Evolutionary conservation across 2,888 invertebrate species (phyloP), one percentile per base, ranked within the genome.

Genomic region (Camponotus fellah): DNA sequence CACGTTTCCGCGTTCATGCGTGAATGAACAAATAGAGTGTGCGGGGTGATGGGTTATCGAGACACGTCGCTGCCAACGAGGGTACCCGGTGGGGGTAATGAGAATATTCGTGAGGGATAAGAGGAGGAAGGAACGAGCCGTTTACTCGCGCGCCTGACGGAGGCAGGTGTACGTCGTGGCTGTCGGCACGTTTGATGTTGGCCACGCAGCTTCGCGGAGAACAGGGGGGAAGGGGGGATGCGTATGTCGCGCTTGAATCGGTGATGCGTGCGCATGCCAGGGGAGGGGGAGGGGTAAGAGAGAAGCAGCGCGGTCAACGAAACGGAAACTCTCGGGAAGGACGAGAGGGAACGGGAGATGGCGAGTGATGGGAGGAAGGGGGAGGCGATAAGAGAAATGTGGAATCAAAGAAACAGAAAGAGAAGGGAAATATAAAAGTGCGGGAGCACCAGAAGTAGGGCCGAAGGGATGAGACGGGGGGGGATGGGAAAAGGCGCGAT

Each of bases 181-280:
- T 89, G 92, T 93, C 92, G 92, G 92, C 92, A 86, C 92, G 87
- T 92, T 92, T 92, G 92, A 92, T 92, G 89, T 92, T 91, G 82
- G 89, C 89, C 87, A 89, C 89, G 89, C 86, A 87, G 82, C 83
- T 74, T 89, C 46, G 82, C 77, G 88, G 88, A 86, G 91, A 89
- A 88, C 83, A n/a, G n/a, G n/a, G n/a, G n/a, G n/a, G n/a, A n/a
- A n/a, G 87, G 88, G 82, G 77, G 83, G 90, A 89, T 91, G 89
- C 86, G 90, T 91, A 80, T 89, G 90, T 90, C 90, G 91, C 86
- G 82, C 69, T 88, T 80, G 89, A 87, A 88, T 89, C 87, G 87
- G 84, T 86, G 87, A 85, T 84, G 87, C 80, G 87, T 74, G 85
- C 72, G 77, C 83, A 76, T 65, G 86, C 82, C 43, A 32, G 66